Conservation (phyloP, 2,797 vertebrate genomes). For the Salmo trutta region DNA sequence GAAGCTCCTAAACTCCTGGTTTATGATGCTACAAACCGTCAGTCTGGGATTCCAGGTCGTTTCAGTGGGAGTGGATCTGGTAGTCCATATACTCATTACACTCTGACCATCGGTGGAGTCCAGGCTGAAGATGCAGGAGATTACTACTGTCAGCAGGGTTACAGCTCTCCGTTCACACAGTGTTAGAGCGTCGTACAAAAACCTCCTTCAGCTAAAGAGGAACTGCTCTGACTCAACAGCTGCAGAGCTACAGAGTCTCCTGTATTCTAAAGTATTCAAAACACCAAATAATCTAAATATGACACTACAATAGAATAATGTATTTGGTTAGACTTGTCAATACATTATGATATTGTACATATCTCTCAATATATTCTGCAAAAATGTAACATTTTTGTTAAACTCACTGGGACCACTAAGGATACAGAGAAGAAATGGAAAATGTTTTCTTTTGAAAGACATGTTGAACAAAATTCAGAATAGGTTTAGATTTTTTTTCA, state of each 20-base stretch:
- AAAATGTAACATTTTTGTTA: background rate
- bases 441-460: background rate
- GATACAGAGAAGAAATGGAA: background rate
- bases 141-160: conserved; percentile 12
- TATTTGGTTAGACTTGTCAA: background rate
- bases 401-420: background rate
- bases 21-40: no score
- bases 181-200: background rate
- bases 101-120: conserved; percentile 15
- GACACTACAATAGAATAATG: background rate
- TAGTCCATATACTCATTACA: background rate
- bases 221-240: background rate
- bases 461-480: no score
- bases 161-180: background rate
- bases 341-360: background rate
- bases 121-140: background rate
- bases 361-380: background rate
- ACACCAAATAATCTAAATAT: background rate
- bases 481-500: no score
- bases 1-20: no score
- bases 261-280: no score
- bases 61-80: background rate
- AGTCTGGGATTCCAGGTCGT: no score
- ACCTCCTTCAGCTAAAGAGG: background rate
- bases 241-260: background rate